Evolutionary conservation across 2,797 vertebrate species (phyloP), one percentile per base, ranked within the genome.

Genomic region (Anguilla megastoma): DNA sequence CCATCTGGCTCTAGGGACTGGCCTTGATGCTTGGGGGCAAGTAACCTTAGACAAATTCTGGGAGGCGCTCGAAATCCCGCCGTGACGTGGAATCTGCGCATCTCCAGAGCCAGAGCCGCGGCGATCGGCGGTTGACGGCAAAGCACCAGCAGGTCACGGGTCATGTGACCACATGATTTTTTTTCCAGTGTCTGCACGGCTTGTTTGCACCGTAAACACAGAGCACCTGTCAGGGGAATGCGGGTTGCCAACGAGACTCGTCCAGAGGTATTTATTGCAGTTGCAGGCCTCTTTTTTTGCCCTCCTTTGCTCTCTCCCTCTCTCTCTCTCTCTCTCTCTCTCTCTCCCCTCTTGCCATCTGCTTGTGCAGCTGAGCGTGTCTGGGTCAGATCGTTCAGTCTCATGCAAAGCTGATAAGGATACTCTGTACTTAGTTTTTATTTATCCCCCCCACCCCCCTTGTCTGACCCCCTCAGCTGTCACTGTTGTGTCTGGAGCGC

Each of bases 401-500:
- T 91, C 91, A 91, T 90, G 91, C 92, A 90, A 93, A 88, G 80
- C 93, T 94, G 96, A 96, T 96, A 95, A 95, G 95, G 96, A 97
- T 96, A 95, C 94, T 95, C 93, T 96, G 95, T 79, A 79, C 33
- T 79, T 41, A 41, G 74, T 97, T 97, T 98, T 97, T 98, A 97
- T 97, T 98, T 98, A 97, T 97, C 96, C 95, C 95, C 74, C 88
- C 88, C 85, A 86, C 86, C 89, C 85, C 91, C 79, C 50, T 71
- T 84, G 86, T 48, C 56, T 87, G 87, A 87, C 93, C 91, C 86
- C 86, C 91, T 92, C 97, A 98, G 97, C 97, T 98, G 98, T 98
- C 96, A 95, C 94, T 98, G 98, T 99, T 98, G 97, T 98, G 98
- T 99, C 98, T 99, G 98, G 96, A 95, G 96, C 91, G 90, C 89